A percentile compares a stretch with the other conserved stretches of the same genome.
Conservation (phyloP, 2,888 invertebrate species). For the Aspidiotus destructor region DNA sequence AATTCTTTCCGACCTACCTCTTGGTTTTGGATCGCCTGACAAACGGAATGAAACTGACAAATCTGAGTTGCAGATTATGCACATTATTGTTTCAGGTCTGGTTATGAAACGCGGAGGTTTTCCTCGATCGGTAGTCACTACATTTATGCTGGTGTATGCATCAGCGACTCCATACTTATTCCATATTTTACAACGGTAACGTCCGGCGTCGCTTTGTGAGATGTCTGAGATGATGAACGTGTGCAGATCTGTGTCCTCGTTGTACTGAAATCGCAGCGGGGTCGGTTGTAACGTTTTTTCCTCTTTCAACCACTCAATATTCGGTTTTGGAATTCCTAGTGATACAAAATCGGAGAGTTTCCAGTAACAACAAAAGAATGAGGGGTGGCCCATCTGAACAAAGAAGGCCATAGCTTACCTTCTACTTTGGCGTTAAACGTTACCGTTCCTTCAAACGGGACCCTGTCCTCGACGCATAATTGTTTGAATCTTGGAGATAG, state of each 20-base stretch:
- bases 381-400: too few species aligned
- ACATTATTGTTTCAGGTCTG: conserved; percentile 65
- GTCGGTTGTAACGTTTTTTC: conserved; percentile 43
- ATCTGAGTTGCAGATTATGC: conserved; percentile 68
- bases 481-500: conserved; percentile 11
- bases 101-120: conserved; percentile 70
- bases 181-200: conserved; percentile 64
- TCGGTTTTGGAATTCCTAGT: conserved; percentile 48
- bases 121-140: conserved; percentile 46
- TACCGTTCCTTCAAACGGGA: conserved; percentile 66
- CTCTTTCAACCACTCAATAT: conserved; percentile 66
- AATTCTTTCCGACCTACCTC: conserved; percentile 48
- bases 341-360: neutral
- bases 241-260: conserved; percentile 60
- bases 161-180: conserved; percentile 65
- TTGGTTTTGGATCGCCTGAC: conserved; percentile 73
- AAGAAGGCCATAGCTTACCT: conserved; percentile 45
- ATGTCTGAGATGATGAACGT: conserved; percentile 64
- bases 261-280: conserved; percentile 56
- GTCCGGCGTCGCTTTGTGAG: conserved; percentile 60
- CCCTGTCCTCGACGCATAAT: conserved; percentile 59
- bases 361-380: too few species aligned
- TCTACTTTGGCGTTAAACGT: conserved; percentile 71
- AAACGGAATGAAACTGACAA: conserved; percentile 72
- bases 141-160: conserved; percentile 61